Evolutionary conservation across 2,888 invertebrate genomes (phyloP).

Genomic region (Nymphalis urticae): DNA sequence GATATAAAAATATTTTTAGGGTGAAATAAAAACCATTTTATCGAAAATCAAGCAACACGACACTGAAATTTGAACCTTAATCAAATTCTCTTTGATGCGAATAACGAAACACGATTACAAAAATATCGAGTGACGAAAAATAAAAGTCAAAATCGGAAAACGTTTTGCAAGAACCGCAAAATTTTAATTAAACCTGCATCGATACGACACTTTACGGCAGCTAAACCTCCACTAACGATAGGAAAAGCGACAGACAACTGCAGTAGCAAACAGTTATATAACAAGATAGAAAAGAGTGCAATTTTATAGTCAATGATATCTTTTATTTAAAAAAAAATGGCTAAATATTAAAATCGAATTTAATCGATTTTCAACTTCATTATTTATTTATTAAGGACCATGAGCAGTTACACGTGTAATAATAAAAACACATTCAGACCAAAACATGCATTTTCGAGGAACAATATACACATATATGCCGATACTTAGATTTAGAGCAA

Average conservation of each 20-base stretch:
- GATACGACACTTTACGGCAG: slow-evolving; percentile 27
- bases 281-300: slow-evolving; percentile 12
- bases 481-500: no score
- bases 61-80: not conserved
- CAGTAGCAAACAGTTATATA: slow-evolving; percentile 13
- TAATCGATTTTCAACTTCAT: no score
- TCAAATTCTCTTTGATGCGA: slow-evolving; percentile 1
- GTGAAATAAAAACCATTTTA: not conserved
- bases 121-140: slow-evolving; percentile 18
- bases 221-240: slow-evolving; percentile 22
- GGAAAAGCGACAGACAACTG: slow-evolving; percentile 20
- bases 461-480: no score
- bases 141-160: slow-evolving; percentile 26
- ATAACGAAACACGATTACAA: slow-evolving; percentile 10
- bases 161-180: slow-evolving; percentile 23
- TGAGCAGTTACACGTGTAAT: no score
- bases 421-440: no score
- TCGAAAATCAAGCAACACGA: not conserved
- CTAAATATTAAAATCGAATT: not conserved
- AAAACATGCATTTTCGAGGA: no score
- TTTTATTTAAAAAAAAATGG: not conserved
- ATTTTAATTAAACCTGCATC: slow-evolving; percentile 37
- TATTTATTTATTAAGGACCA: no score
- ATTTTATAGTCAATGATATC: not conserved
- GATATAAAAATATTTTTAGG: no score